Conservation (phyloP, 2,797 vertebrate species). For the Chloroceryle inda region DNA sequence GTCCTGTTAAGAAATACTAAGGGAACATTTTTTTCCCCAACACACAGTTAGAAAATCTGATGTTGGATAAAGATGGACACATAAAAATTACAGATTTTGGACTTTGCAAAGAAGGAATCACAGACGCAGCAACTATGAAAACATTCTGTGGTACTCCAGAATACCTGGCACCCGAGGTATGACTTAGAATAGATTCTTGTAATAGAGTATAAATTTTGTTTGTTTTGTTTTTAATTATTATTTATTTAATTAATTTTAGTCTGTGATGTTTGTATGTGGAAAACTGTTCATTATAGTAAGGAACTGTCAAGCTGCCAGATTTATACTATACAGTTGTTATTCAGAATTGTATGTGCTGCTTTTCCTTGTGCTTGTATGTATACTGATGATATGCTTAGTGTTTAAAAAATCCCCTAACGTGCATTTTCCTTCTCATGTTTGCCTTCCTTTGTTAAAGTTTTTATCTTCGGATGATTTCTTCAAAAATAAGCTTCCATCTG, state of each 20-base stretch:
- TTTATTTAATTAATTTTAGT: background rate
- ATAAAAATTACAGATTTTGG: slow-evolving; percentile 99
- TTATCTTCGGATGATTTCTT: slow-evolving; percentile 16
- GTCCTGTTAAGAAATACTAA: slow-evolving; percentile 30
- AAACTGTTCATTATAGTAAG: background rate
- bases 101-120: slow-evolving; percentile 98
- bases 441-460: slow-evolving; percentile 34
- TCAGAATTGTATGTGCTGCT: background rate
- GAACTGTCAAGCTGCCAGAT: background rate
- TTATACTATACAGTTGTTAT: background rate
- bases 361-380: background rate
- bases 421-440: background rate
- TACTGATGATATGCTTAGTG: background rate
- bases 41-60: slow-evolving; percentile 96
- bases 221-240: background rate
- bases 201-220: background rate
- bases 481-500: slow-evolving; percentile 66
- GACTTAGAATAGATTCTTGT: background rate
- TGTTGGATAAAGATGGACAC: slow-evolving; percentile 98
- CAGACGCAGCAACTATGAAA: slow-evolving; percentile 97
- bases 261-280: background rate
- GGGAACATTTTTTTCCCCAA: slow-evolving; percentile 48
- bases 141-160: slow-evolving; percentile 98
- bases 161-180: slow-evolving; percentile 96
- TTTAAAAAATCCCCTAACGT: background rate